phyloP scores from a whole-genome alignment of 92 coral and sea anemone species.

The Siderastrea radians region DNA sequence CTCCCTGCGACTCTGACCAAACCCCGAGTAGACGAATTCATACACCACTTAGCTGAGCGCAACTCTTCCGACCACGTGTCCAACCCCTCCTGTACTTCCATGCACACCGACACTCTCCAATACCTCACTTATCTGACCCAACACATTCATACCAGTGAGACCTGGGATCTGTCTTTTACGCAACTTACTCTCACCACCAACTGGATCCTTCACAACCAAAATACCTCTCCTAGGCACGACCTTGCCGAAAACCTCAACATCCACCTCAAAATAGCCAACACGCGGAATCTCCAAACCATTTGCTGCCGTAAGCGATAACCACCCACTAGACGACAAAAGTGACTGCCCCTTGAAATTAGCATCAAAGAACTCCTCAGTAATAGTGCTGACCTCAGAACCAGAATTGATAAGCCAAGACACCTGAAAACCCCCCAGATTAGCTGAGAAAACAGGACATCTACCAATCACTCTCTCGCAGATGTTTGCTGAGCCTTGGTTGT shows the following conservation, averaged over 20 bases:
- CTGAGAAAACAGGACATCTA: constrained; percentile 66
- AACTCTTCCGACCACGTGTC: too few species aligned
- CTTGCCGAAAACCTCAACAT: constrained; percentile 58
- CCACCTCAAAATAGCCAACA: constrained; percentile 70
- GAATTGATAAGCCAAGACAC: constrained; percentile 77
- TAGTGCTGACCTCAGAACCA: constrained; percentile 77
- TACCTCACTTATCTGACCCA: too few species aligned
- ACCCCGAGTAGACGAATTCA: too few species aligned
- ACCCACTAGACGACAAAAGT: constrained; percentile 27
- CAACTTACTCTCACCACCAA: neutral
- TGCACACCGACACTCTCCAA: too few species aligned
- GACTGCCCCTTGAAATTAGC: constrained; percentile 38
- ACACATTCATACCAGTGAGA: constrained; percentile 73
- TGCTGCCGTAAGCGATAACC: constrained; percentile 72
- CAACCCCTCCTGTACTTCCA: too few species aligned
- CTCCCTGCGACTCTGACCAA: too few species aligned
- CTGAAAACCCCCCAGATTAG: constrained; percentile 51
- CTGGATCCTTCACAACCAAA: constrained; percentile 64
- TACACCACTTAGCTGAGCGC: too few species aligned
- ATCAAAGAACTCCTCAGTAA: constrained; percentile 69
- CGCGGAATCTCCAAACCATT: constrained; percentile 79
- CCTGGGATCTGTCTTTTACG: constrained; percentile 58
- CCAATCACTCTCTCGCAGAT: constrained; percentile 45
- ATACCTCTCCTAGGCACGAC: constrained; percentile 65
- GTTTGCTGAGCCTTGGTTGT: constrained; percentile 33